A percentile compares a stretch with the other conserved stretches of the same genome.
Conservation (phyloP, 2,113 vertebrate species). For the Oncorhynchus masou region DNA sequence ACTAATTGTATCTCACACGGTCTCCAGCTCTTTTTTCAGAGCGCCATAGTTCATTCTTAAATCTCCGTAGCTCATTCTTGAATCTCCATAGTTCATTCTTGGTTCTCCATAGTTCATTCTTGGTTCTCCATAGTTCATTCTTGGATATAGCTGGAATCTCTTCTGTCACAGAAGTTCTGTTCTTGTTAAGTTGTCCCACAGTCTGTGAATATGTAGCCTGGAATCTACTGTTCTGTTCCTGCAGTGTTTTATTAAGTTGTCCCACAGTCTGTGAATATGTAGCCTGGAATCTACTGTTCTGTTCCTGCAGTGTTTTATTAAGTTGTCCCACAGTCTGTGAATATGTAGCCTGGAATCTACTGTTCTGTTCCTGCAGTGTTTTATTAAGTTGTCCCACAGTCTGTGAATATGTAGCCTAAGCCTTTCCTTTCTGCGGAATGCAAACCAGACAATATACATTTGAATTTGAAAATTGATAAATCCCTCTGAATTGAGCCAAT, state of each 20-base stretch:
- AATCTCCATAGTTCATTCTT: background rate
- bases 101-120: conserved; percentile 4
- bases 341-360: conserved; percentile 28
- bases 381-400: conserved; percentile 29
- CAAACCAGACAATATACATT: conserved; percentile 58
- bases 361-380: conserved; percentile 26
- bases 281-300: background rate
- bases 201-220: too few relatives aligned
- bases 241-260: conserved; percentile 19
- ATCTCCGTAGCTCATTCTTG: too few relatives aligned
- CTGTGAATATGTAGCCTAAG: conserved; percentile 40
- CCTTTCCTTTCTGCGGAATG: conserved; percentile 42
- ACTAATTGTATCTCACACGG: background rate
- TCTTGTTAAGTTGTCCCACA: background rate
- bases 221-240: too few relatives aligned
- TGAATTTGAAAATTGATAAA: conserved; percentile 60
- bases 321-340: conserved; percentile 29
- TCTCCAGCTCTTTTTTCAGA: background rate
- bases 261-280: background rate
- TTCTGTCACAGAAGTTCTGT: conserved; percentile 8
- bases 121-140: background rate
- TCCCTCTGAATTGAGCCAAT: conserved; percentile 50
- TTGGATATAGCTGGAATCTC: background rate
- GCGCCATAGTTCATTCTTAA: too few relatives aligned
- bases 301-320: conserved; percentile 30